phyloP scores from a whole-genome alignment of 2,113 vertebrate species.

The Brachypteracias leptosomus region DNA sequence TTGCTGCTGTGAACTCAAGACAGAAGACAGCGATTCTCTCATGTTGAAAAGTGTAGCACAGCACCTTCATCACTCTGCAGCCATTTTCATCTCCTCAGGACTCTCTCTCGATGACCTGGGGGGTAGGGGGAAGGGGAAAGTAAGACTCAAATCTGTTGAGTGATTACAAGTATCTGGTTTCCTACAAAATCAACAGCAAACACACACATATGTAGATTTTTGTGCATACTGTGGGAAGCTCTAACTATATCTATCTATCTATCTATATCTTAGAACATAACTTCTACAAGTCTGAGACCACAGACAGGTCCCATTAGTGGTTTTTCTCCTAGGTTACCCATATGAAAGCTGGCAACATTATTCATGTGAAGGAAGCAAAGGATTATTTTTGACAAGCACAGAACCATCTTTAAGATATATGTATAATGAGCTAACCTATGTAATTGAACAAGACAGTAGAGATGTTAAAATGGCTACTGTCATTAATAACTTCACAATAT shows the following conservation, averaged over 20 bases:
- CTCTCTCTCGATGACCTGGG: conserved; percentile 65
- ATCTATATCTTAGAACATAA: not conserved
- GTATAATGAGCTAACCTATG: not conserved
- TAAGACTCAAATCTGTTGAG: not conserved
- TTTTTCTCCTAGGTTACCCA: not conserved
- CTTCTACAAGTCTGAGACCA: not conserved
- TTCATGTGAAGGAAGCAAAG: not conserved
- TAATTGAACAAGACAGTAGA: not conserved
- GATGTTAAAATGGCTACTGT: not conserved
- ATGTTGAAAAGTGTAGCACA: not conserved
- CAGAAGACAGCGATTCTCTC: not conserved
- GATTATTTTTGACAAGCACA: not conserved
- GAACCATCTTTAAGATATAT: not conserved
- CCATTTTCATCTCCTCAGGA: conserved; percentile 71
- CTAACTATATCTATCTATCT: no score
- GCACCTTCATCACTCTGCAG: conserved; percentile 56
- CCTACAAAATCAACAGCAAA: not conserved
- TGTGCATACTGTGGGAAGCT: not conserved
- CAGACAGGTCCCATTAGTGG: not conserved
- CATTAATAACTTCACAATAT: not conserved
- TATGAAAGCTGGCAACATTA: not conserved
- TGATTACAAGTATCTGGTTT: not conserved
- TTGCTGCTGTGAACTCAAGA: not conserved
- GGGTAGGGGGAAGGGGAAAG: fast-evolving
- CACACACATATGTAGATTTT: not conserved